phyloP scores from a whole-genome alignment of 2,888 invertebrate species.

The Suillia variegata region DNA sequence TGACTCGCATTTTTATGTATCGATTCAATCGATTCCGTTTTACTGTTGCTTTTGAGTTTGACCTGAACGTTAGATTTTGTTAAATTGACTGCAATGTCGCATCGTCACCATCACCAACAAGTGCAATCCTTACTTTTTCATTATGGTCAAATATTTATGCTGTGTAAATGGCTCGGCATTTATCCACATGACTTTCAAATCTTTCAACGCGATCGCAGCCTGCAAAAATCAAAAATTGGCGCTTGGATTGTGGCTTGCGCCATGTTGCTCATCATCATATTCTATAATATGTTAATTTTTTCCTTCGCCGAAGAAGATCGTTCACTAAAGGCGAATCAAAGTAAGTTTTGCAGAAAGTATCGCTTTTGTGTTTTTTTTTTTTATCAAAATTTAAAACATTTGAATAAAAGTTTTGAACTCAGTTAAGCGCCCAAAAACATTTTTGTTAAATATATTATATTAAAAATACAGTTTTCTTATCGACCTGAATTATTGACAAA shows the following conservation, averaged over 20 bases:
- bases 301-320: constrained; percentile 51
- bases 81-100: constrained; percentile 17
- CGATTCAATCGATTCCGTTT: no score
- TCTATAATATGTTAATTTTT: constrained; percentile 53
- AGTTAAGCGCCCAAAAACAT: no score
- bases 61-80: no score
- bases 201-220: constrained; percentile 41
- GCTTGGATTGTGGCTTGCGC: constrained; percentile 42
- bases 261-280: constrained; percentile 38
- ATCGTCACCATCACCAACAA: constrained; percentile 16
- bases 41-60: no score
- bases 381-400: not conserved
- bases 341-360: no score
- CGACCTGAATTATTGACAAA: no score
- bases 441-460: not conserved
- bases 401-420: no score
- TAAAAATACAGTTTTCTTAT: no score
- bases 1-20: not conserved
- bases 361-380: constrained; percentile 5
- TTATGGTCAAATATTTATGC: constrained; percentile 49
- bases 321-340: constrained; percentile 48
- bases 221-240: constrained; percentile 52
- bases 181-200: constrained; percentile 50
- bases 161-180: constrained; percentile 57
- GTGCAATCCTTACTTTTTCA: constrained; percentile 47